Base-by-base conservation (phyloP, 2,888 invertebrate genomes). In the Folsomia candida region DNA sequence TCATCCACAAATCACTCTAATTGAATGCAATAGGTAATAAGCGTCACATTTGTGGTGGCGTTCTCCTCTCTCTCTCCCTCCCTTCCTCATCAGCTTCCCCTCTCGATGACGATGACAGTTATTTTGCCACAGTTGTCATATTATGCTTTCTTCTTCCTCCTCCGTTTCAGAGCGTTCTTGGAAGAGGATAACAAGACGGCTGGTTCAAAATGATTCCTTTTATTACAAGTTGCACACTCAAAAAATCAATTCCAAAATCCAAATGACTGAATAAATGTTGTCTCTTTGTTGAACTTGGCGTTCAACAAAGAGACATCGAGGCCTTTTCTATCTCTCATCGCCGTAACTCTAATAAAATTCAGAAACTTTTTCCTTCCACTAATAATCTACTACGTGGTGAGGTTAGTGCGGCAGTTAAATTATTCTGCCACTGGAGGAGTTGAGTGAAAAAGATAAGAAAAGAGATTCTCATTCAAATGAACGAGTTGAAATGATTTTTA, bases 261-360 rank as follows among this genome's bases (percentile, higher is more conserved):
- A 28, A n/a, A 61, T 61, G 27, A 20, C 61, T 26, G 20, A 26
- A n/a, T 60, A 60, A 26, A 27, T 25, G 20, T 37, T 67, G 29
- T 68, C 73, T 76, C 81, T 37, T 37, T 37, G 37, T 37, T 37
- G 14, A 37, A 37, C 37, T 14, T 37, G 37, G 37, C 4, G 37
- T n/a, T 37, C 6, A 37, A 37, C 14, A 37, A 37, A 37, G 14
- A 37, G 14, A 37, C 14, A 4, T 9, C 37, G 37, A 37, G 37
- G n/a, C n/a, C 37, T 37, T 37, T 37, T 14, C 37, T 37, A 9
- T 37, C 14, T 14, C 14, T 37, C 37, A 37, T 37, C n/a, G n/a
- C n/a, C n/a, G n/a, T n/a, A n/a, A n/a, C n/a, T n/a, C n/a, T n/a
- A n/a, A n/a, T n/a, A n/a, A n/a, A n/a, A n/a, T n/a, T n/a, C n/a